Evolutionary conservation across 1,140 invertebrate genomes (phyloP).

Genomic region (Asbolus verrucosus): DNA sequence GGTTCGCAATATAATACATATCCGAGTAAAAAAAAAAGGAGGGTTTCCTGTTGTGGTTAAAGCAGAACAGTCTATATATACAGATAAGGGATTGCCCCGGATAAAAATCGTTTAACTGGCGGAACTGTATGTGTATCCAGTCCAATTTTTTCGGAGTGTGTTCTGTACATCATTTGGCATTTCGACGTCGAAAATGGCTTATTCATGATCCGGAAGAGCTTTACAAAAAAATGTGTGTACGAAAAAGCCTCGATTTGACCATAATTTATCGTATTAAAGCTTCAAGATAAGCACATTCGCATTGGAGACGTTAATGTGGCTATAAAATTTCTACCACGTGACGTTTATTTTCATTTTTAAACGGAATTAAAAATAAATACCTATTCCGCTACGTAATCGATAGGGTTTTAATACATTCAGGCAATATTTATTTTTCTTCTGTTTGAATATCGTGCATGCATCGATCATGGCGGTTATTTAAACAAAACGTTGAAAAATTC

Average conservation of each 20-base stretch:
- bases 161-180: slow-evolving; percentile 6
- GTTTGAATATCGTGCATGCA: not conserved
- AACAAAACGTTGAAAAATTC: not conserved
- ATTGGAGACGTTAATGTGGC: slow-evolving; percentile 28
- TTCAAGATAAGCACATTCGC: slow-evolving; percentile 11
- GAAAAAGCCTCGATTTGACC: slow-evolving; percentile 15
- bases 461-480: not conserved
- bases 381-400: not conserved
- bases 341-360: not conserved
- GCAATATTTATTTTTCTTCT: not conserved
- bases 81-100: too few species aligned
- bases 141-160: not conserved
- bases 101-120: too few species aligned
- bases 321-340: slow-evolving; percentile 1
- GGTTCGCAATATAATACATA: too few species aligned
- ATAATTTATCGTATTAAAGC: slow-evolving; percentile 24
- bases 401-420: not conserved
- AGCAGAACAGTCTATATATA: too few species aligned
- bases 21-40: too few species aligned
- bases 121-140: too few species aligned
- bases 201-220: slow-evolving; percentile 14
- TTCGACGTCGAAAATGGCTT: slow-evolving; percentile 7
- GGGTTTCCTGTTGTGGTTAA: too few species aligned
- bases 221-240: not conserved
- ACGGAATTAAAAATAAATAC: slow-evolving; percentile 11